A percentile compares a stretch with the other conserved stretches of the same genome.
These are phyloP conservation scores for Lindbergichthys nudifrons DNA, from an alignment of 2,797 vertebrate species.

Conservation along the genomic window DNA sequence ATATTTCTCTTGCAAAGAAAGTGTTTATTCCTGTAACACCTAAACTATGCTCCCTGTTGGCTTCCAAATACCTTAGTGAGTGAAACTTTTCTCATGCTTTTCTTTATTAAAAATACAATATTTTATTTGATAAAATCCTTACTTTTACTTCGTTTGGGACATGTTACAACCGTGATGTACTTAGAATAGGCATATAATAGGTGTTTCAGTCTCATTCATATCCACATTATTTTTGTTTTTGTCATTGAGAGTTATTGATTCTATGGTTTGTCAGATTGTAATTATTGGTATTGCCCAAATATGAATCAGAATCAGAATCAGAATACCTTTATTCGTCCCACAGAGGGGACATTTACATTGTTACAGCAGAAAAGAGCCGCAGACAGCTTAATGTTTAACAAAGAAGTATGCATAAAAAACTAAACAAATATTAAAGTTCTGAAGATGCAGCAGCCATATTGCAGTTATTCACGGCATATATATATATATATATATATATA, in stretches of 20 bases:
- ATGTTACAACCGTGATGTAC: neutral
- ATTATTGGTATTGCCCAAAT: neutral
- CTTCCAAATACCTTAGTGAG: slow-evolving; percentile 11
- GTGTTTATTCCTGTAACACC: slow-evolving; percentile 27
- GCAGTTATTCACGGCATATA: no score
- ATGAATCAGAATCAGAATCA: no score
- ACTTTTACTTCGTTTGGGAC: neutral
- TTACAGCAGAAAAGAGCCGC: no score
- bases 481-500: no score
- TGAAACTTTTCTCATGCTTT: neutral
- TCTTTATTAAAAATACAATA: neutral
- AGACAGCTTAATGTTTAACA: no score
- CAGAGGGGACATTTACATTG: no score
- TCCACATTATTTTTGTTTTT: neutral
- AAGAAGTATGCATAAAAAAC: no score
- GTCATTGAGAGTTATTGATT: neutral
- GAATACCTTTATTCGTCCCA: no score
- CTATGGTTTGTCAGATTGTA: neutral
- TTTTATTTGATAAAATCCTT: no score
- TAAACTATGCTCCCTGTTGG: slow-evolving; percentile 22
- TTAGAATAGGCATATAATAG: neutral
- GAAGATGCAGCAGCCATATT: no score
- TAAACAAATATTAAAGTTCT: no score
- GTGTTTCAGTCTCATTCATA: neutral
- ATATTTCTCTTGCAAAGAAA: slow-evolving; percentile 42